Evolutionary conservation across 2,113 vertebrate genomes (phyloP).

Genomic region (Felis catus): DNA sequence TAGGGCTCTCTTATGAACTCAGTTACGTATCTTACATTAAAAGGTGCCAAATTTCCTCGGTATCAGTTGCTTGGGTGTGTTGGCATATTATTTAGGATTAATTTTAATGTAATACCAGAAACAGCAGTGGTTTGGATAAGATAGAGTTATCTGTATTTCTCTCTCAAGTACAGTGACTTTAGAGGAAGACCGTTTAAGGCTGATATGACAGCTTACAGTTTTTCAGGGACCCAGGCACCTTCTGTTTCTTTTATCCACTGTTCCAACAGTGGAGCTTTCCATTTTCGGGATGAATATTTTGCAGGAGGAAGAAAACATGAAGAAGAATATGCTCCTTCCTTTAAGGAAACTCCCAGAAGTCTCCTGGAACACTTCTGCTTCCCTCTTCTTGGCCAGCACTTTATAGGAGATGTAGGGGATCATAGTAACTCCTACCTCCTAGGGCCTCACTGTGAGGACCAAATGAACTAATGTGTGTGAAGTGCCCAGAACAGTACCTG

Average conservation of each 20-base stretch:
- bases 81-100: neutral
- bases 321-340: too few species aligned
- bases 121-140: neutral
- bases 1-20: neutral
- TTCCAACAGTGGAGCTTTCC: neutral
- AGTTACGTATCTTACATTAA: neutral
- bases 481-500: neutral
- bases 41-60: neutral
- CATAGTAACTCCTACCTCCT: neutral
- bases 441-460: neutral
- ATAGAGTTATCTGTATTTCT: neutral
- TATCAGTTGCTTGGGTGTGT: neutral
- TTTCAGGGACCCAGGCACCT: neutral
- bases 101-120: neutral
- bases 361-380: neutral
- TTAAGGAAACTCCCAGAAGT: neutral
- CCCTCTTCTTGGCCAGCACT: neutral
- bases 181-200: neutral
- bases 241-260: neutral
- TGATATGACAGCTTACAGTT: neutral
- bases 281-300: neutral
- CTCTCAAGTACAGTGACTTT: neutral
- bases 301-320: neutral
- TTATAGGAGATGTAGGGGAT: neutral
- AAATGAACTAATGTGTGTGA: neutral